Evolutionary conservation across 23 tunicate species (phyloP).

Genomic region (Ascidia mentula): DNA sequence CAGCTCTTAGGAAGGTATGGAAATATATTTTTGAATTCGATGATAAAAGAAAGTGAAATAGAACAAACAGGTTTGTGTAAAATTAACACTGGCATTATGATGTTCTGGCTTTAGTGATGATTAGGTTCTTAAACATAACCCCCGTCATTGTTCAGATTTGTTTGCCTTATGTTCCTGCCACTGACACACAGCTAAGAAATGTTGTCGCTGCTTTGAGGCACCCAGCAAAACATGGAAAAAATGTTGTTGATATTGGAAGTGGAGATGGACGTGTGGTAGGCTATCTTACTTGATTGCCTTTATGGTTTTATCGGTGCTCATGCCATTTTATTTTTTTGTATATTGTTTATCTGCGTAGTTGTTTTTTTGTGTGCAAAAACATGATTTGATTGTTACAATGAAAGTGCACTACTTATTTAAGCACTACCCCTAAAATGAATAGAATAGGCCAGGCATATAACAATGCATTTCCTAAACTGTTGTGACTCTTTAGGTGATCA

Average conservation of each 20-base stretch:
- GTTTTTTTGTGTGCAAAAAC: not conserved
- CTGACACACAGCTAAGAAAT: slow-evolving; percentile 59
- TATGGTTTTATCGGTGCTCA: not conserved
- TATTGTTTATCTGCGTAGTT: no score
- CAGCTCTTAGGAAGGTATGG: slow-evolving; percentile 76
- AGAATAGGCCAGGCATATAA: no score
- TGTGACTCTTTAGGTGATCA: slow-evolving; percentile 38
- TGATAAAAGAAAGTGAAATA: no score
- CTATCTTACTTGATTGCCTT: no score
- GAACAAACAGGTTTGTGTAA: no score
- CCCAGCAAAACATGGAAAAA: slow-evolving; percentile 15
- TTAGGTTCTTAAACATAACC: no score
- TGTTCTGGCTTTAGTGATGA: no score
- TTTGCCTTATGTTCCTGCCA: slow-evolving; percentile 85
- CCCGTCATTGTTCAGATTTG: slow-evolving; percentile 67
- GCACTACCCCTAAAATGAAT: not conserved
- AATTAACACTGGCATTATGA: no score
- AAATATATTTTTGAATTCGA: no score
- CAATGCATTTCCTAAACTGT: not conserved
- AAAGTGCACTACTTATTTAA: not conserved
- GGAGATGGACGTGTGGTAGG: slow-evolving; percentile 93
- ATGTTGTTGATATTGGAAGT: slow-evolving; percentile 91
- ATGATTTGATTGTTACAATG: not conserved
- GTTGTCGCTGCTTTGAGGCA: slow-evolving; percentile 43
- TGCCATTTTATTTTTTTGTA: not conserved